Evolutionary conservation across 2,888 invertebrate genomes (phyloP).

Genomic region (Digitonthophagus gazella): DNA sequence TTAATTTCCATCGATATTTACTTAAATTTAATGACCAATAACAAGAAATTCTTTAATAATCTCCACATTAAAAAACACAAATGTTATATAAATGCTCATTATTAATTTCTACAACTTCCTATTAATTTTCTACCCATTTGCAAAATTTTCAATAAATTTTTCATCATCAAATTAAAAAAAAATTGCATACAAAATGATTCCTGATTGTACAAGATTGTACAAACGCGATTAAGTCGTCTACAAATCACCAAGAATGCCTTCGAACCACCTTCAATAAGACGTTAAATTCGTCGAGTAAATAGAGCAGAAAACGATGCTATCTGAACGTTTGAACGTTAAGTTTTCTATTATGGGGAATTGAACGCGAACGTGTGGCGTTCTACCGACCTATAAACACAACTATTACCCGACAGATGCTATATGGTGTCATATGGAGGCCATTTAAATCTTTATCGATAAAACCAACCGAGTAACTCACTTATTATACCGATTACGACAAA

Average conservation of each 20-base stretch:
- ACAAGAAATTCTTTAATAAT: too few species aligned
- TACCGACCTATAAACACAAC: neutral
- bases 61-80: too few species aligned
- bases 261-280: neutral
- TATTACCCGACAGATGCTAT: neutral
- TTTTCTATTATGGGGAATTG: too few species aligned
- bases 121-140: neutral
- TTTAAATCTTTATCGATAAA: neutral
- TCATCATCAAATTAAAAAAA: too few species aligned
- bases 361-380: neutral
- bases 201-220: neutral
- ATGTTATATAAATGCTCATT: neutral
- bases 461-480: neutral
- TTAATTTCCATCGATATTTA: too few species aligned
- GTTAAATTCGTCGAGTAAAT: neutral
- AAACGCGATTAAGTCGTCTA: neutral
- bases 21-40: too few species aligned
- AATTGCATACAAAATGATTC: too few species aligned
- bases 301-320: neutral
- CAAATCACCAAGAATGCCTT: neutral
- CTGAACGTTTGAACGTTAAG: neutral
- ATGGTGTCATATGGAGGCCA: neutral
- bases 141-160: too few species aligned
- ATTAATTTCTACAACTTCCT: slow-evolving; percentile 1
- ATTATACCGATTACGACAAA: neutral